Percentiles rank a stretch among this genome's conserved stretches.
These are phyloP conservation scores for Bergia puertoricense DNA, from an alignment of 92 coral and sea anemone species.

Conservation along the genomic window DNA sequence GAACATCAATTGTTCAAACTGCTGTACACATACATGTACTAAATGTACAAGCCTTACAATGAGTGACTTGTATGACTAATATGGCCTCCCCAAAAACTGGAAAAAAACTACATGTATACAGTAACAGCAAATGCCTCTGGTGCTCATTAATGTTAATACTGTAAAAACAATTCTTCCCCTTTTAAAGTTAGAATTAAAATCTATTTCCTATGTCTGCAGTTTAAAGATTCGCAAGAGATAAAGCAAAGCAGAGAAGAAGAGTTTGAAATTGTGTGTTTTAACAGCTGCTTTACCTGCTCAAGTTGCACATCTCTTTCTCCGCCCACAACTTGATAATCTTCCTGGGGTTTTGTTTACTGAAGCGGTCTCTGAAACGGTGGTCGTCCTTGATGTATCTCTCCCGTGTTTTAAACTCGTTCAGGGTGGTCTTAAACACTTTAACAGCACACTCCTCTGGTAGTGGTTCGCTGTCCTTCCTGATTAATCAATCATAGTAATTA, in stretches of 20 bases:
- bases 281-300: conserved; percentile 71
- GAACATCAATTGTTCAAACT: no score
- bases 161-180: no score
- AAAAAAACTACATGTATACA: no score
- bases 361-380: conserved; percentile 94
- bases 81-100: no score
- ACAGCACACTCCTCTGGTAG: conserved; percentile 93
- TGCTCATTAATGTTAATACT: no score
- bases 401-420: conserved; percentile 96
- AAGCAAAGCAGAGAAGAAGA: not conserved
- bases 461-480: conserved; percentile 63
- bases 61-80: no score
- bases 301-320: conserved; percentile 98
- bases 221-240: no score
- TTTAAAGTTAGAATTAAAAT: no score
- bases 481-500: not conserved
- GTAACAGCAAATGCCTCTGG: no score
- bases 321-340: conserved; percentile 96
- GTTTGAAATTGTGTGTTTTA: not conserved
- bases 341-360: conserved; percentile 96
- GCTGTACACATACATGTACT: no score
- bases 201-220: no score
- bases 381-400: conserved; percentile 98
- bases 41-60: no score
- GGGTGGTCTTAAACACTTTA: conserved; percentile 95